Conservation (phyloP, 2,888 invertebrate species). For the Micoletzkya japonica region DNA sequence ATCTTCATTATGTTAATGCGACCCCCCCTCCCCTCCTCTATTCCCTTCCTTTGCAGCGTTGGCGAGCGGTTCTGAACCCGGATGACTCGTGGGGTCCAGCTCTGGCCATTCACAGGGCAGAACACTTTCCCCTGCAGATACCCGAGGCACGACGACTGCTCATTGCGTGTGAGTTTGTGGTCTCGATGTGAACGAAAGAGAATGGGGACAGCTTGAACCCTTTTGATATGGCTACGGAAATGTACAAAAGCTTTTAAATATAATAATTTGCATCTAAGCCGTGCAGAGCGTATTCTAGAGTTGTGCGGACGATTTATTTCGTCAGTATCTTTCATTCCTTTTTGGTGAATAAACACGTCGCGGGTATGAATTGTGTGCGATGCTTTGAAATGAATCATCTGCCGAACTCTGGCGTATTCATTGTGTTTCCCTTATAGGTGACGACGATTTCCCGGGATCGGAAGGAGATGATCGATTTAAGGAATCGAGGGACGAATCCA, state of each 20-base stretch:
- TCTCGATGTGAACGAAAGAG: no score
- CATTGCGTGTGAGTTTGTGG: constrained; percentile 32
- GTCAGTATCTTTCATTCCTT: not conserved
- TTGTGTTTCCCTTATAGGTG: not conserved
- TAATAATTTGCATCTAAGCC: no score
- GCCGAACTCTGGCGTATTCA: not conserved
- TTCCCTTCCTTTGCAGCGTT: constrained; percentile 41
- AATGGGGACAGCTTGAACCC: no score
- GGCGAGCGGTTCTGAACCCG: constrained; percentile 59
- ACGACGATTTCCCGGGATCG: constrained; percentile 21
- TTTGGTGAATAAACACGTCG: not conserved
- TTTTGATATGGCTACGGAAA: no score
- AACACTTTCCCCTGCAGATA: constrained; percentile 63
- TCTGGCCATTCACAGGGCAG: constrained; percentile 62
- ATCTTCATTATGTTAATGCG: no score
- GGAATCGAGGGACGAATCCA: not conserved
- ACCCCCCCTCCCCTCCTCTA: not conserved
- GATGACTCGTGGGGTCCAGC: constrained; percentile 64
- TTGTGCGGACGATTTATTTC: not conserved
- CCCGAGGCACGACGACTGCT: constrained; percentile 60
- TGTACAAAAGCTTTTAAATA: no score
- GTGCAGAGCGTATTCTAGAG: no score
- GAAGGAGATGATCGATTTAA: not conserved
- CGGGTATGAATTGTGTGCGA: not conserved
- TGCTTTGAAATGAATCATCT: not conserved